These are phyloP conservation scores for Chamaedrilus cognettii DNA, from an alignment of 2,888 invertebrate genomes.

Conservation along the genomic window DNA sequence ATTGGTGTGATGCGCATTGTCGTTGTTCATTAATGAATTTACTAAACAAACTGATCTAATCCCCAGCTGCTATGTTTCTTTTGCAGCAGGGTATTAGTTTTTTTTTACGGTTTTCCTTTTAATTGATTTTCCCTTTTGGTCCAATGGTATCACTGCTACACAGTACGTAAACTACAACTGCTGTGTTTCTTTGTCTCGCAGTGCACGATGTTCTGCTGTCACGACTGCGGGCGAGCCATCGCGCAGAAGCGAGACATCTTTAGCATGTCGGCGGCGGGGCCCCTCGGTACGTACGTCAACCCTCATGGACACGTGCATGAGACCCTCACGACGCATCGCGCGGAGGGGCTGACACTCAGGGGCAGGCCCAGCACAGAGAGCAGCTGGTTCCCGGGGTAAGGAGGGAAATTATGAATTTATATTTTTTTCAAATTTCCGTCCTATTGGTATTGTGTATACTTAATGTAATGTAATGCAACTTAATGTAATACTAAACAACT, in stretches of 20 bases:
- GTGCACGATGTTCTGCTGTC: conserved; percentile 62
- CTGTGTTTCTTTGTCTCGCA: too few species aligned
- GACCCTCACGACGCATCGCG: conserved; percentile 68
- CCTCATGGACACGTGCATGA: conserved; percentile 79
- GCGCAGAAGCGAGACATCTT: conserved; percentile 70
- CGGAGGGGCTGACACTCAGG: conserved; percentile 58
- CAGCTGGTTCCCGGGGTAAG: conserved; percentile 84
- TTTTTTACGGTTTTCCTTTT: too few species aligned
- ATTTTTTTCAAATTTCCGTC: neutral
- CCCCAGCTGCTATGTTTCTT: too few species aligned
- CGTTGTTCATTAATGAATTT: too few species aligned
- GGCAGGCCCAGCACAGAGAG: conserved; percentile 70
- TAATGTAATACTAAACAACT: too few species aligned
- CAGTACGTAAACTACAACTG: too few species aligned
- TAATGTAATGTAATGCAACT: too few species aligned
- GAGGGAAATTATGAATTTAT: conserved; percentile 15
- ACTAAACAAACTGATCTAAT: too few species aligned
- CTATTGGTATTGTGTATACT: neutral
- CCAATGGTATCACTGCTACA: too few species aligned
- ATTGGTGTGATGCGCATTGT: too few species aligned
- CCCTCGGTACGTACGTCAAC: conserved; percentile 78
- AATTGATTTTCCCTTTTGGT: too few species aligned
- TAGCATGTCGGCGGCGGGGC: conserved; percentile 79
- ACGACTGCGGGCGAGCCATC: conserved; percentile 48
- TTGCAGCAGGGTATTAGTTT: too few species aligned